Percentiles rank a stretch among this genome's conserved stretches.
Evolutionary conservation across 2,113 vertebrate genomes (phyloP).

Genomic region (Macrotus californicus): DNA sequence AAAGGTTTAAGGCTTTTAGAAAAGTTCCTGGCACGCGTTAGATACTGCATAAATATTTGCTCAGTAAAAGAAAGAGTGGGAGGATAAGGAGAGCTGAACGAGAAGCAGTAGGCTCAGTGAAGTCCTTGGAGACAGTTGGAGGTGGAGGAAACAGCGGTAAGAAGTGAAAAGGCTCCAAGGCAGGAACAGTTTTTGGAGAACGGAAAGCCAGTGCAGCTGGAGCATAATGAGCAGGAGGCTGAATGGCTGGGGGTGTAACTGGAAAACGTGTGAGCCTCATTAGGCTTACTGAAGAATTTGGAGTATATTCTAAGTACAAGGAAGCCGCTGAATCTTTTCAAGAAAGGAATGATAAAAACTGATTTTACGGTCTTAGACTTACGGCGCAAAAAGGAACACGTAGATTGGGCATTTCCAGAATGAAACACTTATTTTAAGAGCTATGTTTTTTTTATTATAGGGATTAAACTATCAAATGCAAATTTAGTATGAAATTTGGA

Average conservation of each 20-base stretch:
- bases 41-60: not conserved
- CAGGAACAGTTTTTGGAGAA: not conserved
- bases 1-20: not conserved
- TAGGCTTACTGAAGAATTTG: not conserved
- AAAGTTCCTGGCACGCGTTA: not conserved
- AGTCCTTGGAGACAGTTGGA: not conserved
- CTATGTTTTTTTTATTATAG: not conserved
- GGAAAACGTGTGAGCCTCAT: not conserved
- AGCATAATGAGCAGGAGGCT: not conserved
- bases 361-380: not conserved
- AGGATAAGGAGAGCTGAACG: not conserved
- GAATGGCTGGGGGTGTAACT: not conserved
- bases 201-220: not conserved
- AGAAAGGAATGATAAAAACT: not conserved
- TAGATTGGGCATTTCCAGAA: not conserved
- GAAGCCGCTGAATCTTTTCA: not conserved
- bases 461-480: not conserved
- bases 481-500: not conserved
- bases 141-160: not conserved
- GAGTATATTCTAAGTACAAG: not conserved
- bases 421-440: slow-evolving; percentile 26
- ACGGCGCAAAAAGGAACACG: not conserved
- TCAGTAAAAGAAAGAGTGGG: not conserved
- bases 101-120: not conserved
- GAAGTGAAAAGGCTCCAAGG: not conserved